A percentile compares a stretch with the other conserved stretches of the same genome.
phyloP scores from a whole-genome alignment of 2,888 invertebrate species.

The Phorcus lineatus region DNA sequence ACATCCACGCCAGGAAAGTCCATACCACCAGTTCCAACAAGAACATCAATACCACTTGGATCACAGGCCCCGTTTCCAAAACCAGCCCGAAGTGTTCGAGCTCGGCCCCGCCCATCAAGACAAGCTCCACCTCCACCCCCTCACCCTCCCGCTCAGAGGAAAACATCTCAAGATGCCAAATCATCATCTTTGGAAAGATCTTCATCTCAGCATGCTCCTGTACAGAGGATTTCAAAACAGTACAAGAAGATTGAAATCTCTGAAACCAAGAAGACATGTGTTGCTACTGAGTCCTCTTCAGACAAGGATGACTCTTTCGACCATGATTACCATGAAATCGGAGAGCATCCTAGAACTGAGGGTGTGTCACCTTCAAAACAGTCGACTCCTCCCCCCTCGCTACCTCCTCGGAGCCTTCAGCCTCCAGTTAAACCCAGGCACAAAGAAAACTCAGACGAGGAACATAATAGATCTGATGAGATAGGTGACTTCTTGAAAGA shows the following conservation, averaged over 20 bases:
- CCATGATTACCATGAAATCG: slow-evolving; percentile 62
- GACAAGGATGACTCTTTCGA: slow-evolving; percentile 30
- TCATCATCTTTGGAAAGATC: slow-evolving; percentile 1
- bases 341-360: slow-evolving; percentile 35
- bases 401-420: slow-evolving; percentile 40
- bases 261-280: slow-evolving; percentile 1
- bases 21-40: background rate
- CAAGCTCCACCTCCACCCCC: slow-evolving; percentile 64
- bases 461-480: background rate
- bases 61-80: background rate
- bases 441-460: background rate
- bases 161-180: slow-evolving; percentile 29
- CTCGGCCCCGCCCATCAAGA: slow-evolving; percentile 48
- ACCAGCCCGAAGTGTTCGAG: background rate
- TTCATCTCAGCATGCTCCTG: background rate
- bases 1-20: background rate
- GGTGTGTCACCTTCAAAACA: slow-evolving; percentile 13
- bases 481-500: background rate
- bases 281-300: background rate
- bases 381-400: slow-evolving; percentile 50
- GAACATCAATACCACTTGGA: slow-evolving; percentile 8
- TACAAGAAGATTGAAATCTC: slow-evolving; percentile 24
- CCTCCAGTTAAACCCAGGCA: background rate
- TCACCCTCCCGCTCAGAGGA: slow-evolving; percentile 27
- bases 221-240: background rate